Evolutionary conservation across 2,797 vertebrate genomes (phyloP).

Genomic region (Gobionotothen gibberifrons): DNA sequence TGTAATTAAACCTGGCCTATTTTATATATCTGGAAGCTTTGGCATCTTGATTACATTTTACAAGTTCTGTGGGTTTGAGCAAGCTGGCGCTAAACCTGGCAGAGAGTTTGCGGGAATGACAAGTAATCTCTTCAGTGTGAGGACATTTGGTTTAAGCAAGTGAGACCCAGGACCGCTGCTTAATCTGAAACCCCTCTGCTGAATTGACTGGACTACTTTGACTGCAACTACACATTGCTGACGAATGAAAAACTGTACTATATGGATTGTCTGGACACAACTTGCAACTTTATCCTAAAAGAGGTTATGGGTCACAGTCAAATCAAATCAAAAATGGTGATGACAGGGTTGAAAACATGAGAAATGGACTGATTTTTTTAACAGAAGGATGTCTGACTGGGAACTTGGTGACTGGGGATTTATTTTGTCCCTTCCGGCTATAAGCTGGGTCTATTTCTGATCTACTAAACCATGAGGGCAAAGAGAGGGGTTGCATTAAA

Average conservation of each 20-base stretch:
- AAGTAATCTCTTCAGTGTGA: constrained; percentile 18
- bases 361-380: constrained; percentile 35
- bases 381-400: constrained; percentile 26
- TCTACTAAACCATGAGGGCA: constrained; percentile 35
- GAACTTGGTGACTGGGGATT: constrained; percentile 44
- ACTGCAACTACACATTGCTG: constrained; percentile 31
- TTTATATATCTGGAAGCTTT: constrained; percentile 41
- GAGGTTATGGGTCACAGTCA: constrained; percentile 22
- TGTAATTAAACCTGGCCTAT: constrained; percentile 22
- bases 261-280: constrained; percentile 24
- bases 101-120: constrained; percentile 33
- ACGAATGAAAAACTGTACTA: constrained; percentile 24
- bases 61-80: constrained; percentile 43
- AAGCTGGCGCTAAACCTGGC: constrained; percentile 24
- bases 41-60: constrained; percentile 31
- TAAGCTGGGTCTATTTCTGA: constrained; percentile 59
- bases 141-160: constrained; percentile 36
- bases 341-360: constrained; percentile 22
- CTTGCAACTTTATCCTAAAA: constrained; percentile 29
- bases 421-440: constrained; percentile 41
- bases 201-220: constrained; percentile 32
- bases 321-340: too few relatives aligned
- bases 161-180: constrained; percentile 6
- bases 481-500: constrained; percentile 34
- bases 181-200: constrained; percentile 38